Evolutionary conservation across 2,797 vertebrate species (phyloP).

Genomic region (Babyrousa celebensis): DNA sequence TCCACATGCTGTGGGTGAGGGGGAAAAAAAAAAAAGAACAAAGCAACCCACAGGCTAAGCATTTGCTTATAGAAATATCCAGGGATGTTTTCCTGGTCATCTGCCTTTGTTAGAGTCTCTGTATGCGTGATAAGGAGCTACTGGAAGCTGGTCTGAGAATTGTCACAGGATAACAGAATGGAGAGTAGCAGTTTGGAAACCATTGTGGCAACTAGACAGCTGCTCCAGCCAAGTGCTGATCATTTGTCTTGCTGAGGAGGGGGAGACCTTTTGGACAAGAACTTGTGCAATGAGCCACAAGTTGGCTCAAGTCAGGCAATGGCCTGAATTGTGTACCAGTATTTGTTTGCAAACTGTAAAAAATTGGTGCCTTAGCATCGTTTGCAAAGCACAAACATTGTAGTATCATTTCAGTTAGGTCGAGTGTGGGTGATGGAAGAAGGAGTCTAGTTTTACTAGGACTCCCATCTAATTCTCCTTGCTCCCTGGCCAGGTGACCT

Average conservation of each 20-base stretch:
- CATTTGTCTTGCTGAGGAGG: not conserved
- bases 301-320: not conserved
- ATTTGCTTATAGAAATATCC: not conserved
- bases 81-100: not conserved
- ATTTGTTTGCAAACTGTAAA: not conserved
- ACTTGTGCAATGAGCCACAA: not conserved
- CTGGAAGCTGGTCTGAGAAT: not conserved
- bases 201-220: no score
- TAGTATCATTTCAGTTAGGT: not conserved
- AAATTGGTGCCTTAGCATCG: not conserved
- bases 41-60: not conserved
- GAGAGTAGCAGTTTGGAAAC: not conserved
- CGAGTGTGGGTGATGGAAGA: not conserved
- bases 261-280: rapidly evolving
- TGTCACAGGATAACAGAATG: not conserved
- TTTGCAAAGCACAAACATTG: not conserved
- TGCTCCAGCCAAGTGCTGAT: no score
- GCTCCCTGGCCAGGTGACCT: not conserved
- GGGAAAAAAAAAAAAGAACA: not conserved
- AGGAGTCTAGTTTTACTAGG: not conserved
- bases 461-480: not conserved
- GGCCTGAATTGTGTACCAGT: not conserved
- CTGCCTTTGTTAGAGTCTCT: not conserved
- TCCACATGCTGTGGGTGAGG: no score
- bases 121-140: not conserved